Evolutionary conservation across 2,113 vertebrate species (phyloP).

Genomic region (Bubo bubo): DNA sequence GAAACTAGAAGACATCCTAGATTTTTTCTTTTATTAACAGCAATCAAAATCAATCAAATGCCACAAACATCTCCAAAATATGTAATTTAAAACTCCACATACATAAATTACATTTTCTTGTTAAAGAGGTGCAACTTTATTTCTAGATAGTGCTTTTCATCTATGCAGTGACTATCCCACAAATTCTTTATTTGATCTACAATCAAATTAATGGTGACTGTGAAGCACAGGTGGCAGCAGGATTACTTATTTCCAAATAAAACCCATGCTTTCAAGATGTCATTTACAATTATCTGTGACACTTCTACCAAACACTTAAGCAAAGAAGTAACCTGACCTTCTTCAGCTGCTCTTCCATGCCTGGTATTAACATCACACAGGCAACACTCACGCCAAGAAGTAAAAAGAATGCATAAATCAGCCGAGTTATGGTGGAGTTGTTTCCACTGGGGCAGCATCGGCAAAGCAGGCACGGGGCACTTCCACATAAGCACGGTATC

Average conservation of each 20-base stretch:
- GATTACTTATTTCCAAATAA: background rate
- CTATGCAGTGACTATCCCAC: background rate
- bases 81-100: background rate
- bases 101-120: background rate
- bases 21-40: background rate
- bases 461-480: constrained; percentile 93
- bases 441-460: constrained; percentile 97
- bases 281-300: background rate
- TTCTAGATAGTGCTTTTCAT: background rate
- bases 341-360: constrained; percentile 97
- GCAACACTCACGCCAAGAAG: constrained; percentile 90
- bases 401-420: constrained; percentile 93
- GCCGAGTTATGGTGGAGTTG: constrained; percentile 94
- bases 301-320: background rate
- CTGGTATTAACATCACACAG: constrained; percentile 95
- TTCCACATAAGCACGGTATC: constrained; percentile 96
- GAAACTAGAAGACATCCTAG: background rate
- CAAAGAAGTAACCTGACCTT: constrained; percentile 81
- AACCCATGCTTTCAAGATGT: background rate
- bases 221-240: background rate
- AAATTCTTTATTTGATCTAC: background rate
- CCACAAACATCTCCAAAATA: background rate
- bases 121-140: background rate
- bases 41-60: background rate
- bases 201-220: background rate